A percentile compares a stretch with the other conserved stretches of the same genome.
phyloP scores from a whole-genome alignment of 2,888 invertebrate species.

The Brachynemurus nebulosus region DNA sequence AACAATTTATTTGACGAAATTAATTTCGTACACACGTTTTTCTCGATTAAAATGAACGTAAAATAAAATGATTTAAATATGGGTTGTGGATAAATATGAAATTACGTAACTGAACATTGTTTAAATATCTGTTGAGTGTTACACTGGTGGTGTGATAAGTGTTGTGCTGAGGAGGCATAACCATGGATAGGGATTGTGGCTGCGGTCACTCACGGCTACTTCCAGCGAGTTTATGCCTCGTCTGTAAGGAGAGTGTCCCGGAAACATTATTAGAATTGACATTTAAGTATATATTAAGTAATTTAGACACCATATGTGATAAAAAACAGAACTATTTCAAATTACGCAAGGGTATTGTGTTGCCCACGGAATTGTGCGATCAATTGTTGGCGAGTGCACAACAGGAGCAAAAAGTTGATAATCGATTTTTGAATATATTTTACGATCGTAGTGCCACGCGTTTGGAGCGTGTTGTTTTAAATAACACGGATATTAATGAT shows the following conservation, averaged over 20 bases:
- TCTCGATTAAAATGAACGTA: too few relatives aligned
- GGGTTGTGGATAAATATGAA: background rate
- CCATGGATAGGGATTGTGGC: conserved; percentile 6
- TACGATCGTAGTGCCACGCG: conserved; percentile 50
- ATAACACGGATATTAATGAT: conserved; percentile 58
- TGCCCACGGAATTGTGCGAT: conserved; percentile 62
- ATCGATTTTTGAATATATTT: conserved; percentile 58
- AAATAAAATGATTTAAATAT: background rate
- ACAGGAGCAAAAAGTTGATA: conserved; percentile 34
- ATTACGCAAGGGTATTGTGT: conserved; percentile 43
- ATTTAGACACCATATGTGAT: conserved; percentile 46
- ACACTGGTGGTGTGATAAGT: too few relatives aligned
- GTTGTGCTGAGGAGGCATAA: too few relatives aligned
- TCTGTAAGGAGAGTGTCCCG: conserved; percentile 34
- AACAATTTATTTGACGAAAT: too few relatives aligned
- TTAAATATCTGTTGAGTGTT: too few relatives aligned
- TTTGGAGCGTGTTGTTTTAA: conserved; percentile 51
- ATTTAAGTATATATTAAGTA: conserved; percentile 44
- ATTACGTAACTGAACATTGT: too few relatives aligned
- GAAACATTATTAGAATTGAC: conserved; percentile 49
- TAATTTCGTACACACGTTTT: too few relatives aligned
- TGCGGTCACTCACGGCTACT: conserved; percentile 30
- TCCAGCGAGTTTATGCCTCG: conserved; percentile 29
- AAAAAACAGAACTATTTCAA: conserved; percentile 33
- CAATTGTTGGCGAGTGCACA: conserved; percentile 45